These are phyloP conservation scores for Drosophila erecta DNA, from an alignment of 1,140 invertebrate species.

Conservation along the genomic window DNA sequence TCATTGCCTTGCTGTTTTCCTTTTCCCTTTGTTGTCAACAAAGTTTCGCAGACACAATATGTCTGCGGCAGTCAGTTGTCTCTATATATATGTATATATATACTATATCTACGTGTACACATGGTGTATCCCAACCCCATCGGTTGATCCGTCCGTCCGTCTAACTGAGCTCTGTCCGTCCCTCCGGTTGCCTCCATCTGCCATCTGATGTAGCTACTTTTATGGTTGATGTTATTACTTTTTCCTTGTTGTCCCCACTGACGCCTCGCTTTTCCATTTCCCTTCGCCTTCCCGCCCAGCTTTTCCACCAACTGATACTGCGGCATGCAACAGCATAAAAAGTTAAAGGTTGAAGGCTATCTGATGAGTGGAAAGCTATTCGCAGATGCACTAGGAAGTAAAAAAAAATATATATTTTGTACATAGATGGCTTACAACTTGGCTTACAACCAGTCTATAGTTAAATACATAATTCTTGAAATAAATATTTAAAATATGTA, in stretches of 20 bases:
- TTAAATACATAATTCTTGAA: too few species aligned
- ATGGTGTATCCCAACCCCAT: background rate
- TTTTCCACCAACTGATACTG: slow-evolving; percentile 34
- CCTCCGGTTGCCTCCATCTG: slow-evolving; percentile 63
- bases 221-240: slow-evolving; percentile 82
- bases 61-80: slow-evolving; percentile 63
- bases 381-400: background rate
- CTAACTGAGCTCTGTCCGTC: slow-evolving; percentile 22
- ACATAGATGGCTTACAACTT: too few species aligned
- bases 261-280: slow-evolving; percentile 25
- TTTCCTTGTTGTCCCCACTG: slow-evolving; percentile 47
- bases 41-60: slow-evolving; percentile 81
- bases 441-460: too few species aligned
- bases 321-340: slow-evolving; percentile 65
- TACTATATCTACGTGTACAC: background rate
- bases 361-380: background rate
- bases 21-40: slow-evolving; percentile 67
- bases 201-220: slow-evolving; percentile 81
- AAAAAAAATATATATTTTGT: too few species aligned
- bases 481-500: background rate
- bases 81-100: slow-evolving; percentile 20
- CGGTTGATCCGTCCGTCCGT: slow-evolving; percentile 4
- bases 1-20: slow-evolving; percentile 14
- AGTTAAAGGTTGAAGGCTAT: slow-evolving; percentile 40
- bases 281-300: slow-evolving; percentile 8